Evolutionary conservation across 2,888 invertebrate species (phyloP).

Genomic region (Nymphalis c-album): DNA sequence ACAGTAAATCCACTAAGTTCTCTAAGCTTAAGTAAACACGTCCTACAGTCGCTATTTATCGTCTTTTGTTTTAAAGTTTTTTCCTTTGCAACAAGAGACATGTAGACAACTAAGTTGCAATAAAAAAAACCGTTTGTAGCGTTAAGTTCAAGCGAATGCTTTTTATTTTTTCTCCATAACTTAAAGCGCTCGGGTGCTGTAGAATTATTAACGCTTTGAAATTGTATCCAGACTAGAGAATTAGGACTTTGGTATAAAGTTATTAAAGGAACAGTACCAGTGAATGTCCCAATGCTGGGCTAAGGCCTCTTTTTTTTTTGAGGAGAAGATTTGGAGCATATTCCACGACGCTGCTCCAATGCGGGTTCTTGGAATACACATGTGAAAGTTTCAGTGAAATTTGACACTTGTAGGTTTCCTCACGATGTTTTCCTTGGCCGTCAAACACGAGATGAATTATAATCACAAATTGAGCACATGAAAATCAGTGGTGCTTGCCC

Average conservation of each 20-base stretch:
- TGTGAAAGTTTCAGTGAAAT: too few species aligned
- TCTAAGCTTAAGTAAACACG: not conserved
- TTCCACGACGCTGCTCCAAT: too few species aligned
- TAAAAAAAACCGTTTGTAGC: not conserved
- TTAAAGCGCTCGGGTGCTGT: not conserved
- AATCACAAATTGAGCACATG: too few species aligned
- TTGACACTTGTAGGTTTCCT: too few species aligned
- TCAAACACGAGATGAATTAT: too few species aligned
- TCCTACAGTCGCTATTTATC: not conserved
- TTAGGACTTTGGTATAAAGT: not conserved
- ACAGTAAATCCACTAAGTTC: too few species aligned
- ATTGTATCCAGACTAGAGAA: not conserved
- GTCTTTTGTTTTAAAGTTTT: slow-evolving; percentile 3
- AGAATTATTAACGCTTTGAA: not conserved
- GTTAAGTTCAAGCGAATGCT: not conserved
- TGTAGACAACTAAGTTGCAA: slow-evolving; percentile 3
- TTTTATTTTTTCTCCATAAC: not conserved
- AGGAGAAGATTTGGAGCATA: too few species aligned
- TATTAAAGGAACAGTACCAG: not conserved
- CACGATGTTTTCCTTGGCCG: too few species aligned
- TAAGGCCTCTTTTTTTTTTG: too few species aligned
- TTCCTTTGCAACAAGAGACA: not conserved
- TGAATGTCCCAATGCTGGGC: too few species aligned
- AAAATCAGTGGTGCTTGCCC: too few species aligned
- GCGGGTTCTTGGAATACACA: too few species aligned